Evolutionary conservation across 1,140 invertebrate genomes (phyloP), one percentile per base, ranked within the genome.

Genomic region (Drosophila carrolli): DNA sequence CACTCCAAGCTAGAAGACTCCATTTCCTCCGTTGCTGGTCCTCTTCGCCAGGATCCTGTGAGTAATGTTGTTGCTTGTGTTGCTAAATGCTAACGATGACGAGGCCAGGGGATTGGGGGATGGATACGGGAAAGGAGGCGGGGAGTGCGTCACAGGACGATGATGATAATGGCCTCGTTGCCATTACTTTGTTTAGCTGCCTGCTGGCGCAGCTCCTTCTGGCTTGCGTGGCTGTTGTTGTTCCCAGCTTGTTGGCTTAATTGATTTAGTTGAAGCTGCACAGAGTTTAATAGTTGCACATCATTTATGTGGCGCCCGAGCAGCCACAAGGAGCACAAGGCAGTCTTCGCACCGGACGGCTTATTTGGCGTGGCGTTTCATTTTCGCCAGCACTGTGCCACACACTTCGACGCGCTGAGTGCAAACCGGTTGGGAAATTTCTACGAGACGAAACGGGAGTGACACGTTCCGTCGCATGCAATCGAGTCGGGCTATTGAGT

Each of bases 151-250:
- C 68, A 72, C 75, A 67, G 51, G 65, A 75, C 54, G 71, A 79
- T 89, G 84, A 86, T 77, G 84, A 79, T 83, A 86, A 86, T 86
- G 71, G 84, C 59, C 66, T 77, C 84, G 75, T 86, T 83, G 71
- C 67, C 57, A 44, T 78, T 82, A 66, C 57, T 73, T 66, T 78
- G 75, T 78, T 72, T 68, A 44, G 68, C 57, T 61, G 67, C 44
- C 58, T 57, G 47, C 47, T 60, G 48, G 38, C 61, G 47, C 48
- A 48, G 71, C 72, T 65, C 51, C 51, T 74, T n/a, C 44, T 38
- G 9, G 59, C 27, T 8, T 13, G 27, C 53, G 47, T 60, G 47
- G 32, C 43, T 73, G 54, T 51, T 70, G 56, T 65, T 83, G 55
- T 66, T 70, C 41, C 55, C 66, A 50, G 80, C 54, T 77, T 77